phyloP scores from a whole-genome alignment of 2,113 vertebrate genomes.

The Pteronura brasiliensis region DNA sequence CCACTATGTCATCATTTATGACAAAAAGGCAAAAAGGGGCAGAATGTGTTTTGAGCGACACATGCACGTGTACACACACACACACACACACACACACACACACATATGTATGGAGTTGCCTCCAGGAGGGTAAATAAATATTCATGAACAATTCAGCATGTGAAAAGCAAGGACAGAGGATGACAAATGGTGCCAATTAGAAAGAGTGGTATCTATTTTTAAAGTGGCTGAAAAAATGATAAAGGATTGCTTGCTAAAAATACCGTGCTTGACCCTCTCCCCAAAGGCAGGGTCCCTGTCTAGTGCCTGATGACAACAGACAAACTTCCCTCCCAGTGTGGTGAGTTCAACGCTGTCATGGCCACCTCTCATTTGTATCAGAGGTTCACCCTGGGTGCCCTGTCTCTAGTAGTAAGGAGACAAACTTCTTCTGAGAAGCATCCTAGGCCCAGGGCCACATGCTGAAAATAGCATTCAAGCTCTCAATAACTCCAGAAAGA shows the following conservation, averaged over 20 bases:
- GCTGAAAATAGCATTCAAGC: not conserved
- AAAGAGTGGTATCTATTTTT: constrained; percentile 83
- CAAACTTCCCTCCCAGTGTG: not conserved
- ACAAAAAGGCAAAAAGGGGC: not conserved
- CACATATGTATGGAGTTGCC: constrained; percentile 63
- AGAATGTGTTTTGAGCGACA: not conserved
- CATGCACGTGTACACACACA: not conserved
- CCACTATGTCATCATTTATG: not conserved
- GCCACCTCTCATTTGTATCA: not conserved
- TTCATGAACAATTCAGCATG: constrained; percentile 78
- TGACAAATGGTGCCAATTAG: constrained; percentile 83
- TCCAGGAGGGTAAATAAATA: constrained; percentile 80
- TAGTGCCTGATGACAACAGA: not conserved
- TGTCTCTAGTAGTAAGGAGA: not conserved
- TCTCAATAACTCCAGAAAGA: not conserved
- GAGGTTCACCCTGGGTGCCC: not conserved
- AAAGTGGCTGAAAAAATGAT: constrained; percentile 78
- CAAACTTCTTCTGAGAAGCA: not conserved
- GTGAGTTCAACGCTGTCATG: not conserved
- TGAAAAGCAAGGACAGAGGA: constrained; percentile 82
- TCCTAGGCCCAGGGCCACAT: not conserved
- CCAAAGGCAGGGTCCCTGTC: not conserved
- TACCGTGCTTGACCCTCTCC: constrained; percentile 49
- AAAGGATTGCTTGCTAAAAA: constrained; percentile 79
- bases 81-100: not conserved